Percentiles rank a stretch among this genome's conserved stretches.
These are phyloP conservation scores for Blera fallax DNA, from an alignment of 2,888 invertebrate genomes.

Conservation along the genomic window DNA sequence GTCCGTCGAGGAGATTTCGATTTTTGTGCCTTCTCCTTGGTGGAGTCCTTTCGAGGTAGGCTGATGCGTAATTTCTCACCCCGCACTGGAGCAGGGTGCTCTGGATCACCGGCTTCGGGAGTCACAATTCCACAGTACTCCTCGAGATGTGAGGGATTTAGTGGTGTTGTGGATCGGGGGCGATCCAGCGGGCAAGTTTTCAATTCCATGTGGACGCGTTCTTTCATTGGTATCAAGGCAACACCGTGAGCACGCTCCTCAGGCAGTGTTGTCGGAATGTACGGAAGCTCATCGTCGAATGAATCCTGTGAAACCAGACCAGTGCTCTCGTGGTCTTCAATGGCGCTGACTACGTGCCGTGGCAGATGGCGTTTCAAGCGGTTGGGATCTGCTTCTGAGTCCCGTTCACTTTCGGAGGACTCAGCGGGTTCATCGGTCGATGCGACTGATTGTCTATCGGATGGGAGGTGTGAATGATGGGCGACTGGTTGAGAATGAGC, in stretches of 20 bases:
- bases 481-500: conserved; percentile 23
- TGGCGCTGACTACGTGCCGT: conserved; percentile 82
- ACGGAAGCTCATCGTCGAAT: conserved; percentile 92
- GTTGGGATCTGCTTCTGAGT: conserved; percentile 83
- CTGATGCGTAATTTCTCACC: conserved; percentile 88
- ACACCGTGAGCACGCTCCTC: conserved; percentile 91
- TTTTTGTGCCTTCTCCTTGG: conserved; percentile 79
- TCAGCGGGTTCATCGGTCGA: conserved; percentile 83
- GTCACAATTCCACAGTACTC: conserved; percentile 85
- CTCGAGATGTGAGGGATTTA: conserved; percentile 87
- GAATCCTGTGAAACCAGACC: conserved; percentile 91
- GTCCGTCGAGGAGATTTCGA: conserved; percentile 83
- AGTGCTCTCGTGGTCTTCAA: conserved; percentile 87
- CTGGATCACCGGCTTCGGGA: conserved; percentile 76
- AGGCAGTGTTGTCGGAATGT: conserved; percentile 94
- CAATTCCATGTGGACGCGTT: conserved; percentile 85
- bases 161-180: conserved; percentile 88
- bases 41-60: conserved; percentile 85
- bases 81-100: conserved; percentile 74
- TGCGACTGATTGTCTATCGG: conserved; percentile 77
- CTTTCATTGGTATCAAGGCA: conserved; percentile 91
- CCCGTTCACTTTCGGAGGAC: conserved; percentile 88
- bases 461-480: conserved; percentile 44
- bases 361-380: conserved; percentile 81
- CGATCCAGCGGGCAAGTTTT: conserved; percentile 89